Base-by-base conservation (phyloP, 2,113 vertebrate species). In the Galeopterus variegatus region DNA sequence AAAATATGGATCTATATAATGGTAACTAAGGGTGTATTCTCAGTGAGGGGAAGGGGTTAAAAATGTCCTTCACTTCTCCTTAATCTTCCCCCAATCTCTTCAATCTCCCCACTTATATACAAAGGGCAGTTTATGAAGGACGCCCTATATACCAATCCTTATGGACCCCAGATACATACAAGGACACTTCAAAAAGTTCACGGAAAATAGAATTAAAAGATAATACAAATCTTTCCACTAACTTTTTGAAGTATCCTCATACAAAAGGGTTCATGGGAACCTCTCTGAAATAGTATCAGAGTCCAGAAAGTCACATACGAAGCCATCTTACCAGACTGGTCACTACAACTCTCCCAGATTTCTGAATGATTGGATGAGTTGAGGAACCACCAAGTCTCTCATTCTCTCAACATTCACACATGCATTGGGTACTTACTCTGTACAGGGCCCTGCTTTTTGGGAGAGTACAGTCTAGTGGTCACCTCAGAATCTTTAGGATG, bases 361-460 rank as follows among this genome's bases (percentile, higher is more conserved):
- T 73, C 56, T 62, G 41, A 64, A 13, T 31, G 28, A 13, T 19
- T 45, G 3, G 10, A 50, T 18, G 45, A 76, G 8, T 12, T 58
- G 52, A 41, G 54, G 41, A 41, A 48, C 23, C 41, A 58, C 14
- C 45, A 11, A 33, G n/a, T 23, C 5, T 48, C 58, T 90, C 18
- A 12, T 28, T 94, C 62, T 76, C 4, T 90, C 50, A 77, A 52
- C 60, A 21, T 56, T 31, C 24, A 69, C 36, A 8, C 26, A 31
- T 0, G 0, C 8, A 23, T 17, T 8, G 3, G 8, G 19, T 26
- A 28, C n/a, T 17, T 14, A 18, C 10, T 76, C 50, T 76, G 28
- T 58, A 17, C 17, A 31, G 18, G 3, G 36, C 1, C 28, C 17
- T n/a, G 26, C 26, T 65, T 31, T 72, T 23, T 65, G 48, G 52